A percentile compares a stretch with the other conserved stretches of the same genome.
These are phyloP conservation scores for Microcebus ravelobensis DNA, from an alignment of 2,113 vertebrate genomes.

Conservation along the genomic window DNA sequence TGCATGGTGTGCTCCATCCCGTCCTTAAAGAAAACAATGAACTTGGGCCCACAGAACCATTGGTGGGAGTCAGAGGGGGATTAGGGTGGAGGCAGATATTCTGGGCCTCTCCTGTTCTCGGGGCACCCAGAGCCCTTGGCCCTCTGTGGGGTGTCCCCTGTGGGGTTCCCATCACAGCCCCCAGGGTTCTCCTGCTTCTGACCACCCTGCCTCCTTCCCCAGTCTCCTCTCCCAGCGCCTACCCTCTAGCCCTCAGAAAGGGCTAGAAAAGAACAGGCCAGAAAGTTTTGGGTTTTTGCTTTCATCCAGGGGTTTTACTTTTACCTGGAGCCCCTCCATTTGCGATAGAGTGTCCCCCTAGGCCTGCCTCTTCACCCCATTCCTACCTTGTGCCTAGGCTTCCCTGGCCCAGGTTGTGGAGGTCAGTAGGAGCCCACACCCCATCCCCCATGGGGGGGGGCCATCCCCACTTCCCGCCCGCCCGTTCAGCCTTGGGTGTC, in stretches of 20 bases:
- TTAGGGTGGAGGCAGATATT: not conserved
- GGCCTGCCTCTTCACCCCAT: not conserved
- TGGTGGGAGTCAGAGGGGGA: not conserved
- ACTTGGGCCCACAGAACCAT: not conserved
- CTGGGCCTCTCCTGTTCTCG: not conserved
- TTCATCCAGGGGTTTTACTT: not conserved
- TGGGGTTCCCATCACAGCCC: not conserved
- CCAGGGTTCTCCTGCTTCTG: no score
- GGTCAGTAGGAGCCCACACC: not conserved
- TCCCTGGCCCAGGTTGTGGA: fast-evolving
- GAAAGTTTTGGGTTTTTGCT: not conserved
- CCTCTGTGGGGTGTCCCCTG: not conserved
- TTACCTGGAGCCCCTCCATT: not conserved
- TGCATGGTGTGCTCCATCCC: fast-evolving
- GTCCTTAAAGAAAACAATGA: not conserved
- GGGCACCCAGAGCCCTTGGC: not conserved
- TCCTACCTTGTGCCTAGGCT: fast-evolving
- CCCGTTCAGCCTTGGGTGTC: not conserved
- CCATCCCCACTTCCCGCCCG: fast-evolving
- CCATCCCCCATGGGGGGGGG: fast-evolving
- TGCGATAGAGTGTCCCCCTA: not conserved
- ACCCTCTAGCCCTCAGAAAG: not conserved
- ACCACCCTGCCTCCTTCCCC: no score
- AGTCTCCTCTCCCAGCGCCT: not conserved
- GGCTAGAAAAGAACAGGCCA: not conserved